Base-by-base conservation (phyloP, 1,140 invertebrate species). In the Papilio glaucus region DNA sequence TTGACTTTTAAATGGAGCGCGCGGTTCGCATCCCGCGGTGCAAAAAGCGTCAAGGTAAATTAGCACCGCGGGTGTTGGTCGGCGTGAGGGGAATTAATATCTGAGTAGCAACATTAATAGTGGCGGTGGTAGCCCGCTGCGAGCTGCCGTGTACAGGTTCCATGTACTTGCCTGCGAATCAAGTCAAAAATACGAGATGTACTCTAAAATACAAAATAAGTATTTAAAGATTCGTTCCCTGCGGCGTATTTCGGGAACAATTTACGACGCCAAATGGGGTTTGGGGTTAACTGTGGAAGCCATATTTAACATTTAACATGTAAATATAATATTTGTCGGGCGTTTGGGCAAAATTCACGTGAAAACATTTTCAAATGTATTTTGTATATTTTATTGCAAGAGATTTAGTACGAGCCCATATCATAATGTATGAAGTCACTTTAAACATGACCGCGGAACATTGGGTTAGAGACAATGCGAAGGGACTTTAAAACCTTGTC, bases 31-130 rank as follows among this genome's bases (percentile, higher is more conserved):
- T 39, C 62, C 62, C 62, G 62, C 62, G 10, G 62, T 39, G 62
- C 62, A 65, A 65, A 65, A 65, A 65, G 37, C 62, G 37, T 65
- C 29, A 65, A 39, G 60, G 62, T 65, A 65, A 65, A 38, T 65
- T 65, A 65, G 13, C 18, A 39, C 15, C 37, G 62, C 37, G 29
- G 62, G 62, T 39, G 37, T 37, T 39, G 15, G 37, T 53, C 21
- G 42, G 42, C 67, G 42, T 69, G 67, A 69, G 41, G 26, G 67
- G 41, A 49, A 69, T 69, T 49, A 69, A 53, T 69, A 33, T 57
- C 49, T 10, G 15, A 57, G 18, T 33, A 33, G 2, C 29, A 33
- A 2, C 29, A 33, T 33, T 33, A 33, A 33, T 33, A 33, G 29
- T 33, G 29, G 29, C 29, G 6, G 29, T 6, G 29, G 29, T 33